phyloP scores from a whole-genome alignment of 2,888 invertebrate genomes.

The Pherbina coryleti region DNA sequence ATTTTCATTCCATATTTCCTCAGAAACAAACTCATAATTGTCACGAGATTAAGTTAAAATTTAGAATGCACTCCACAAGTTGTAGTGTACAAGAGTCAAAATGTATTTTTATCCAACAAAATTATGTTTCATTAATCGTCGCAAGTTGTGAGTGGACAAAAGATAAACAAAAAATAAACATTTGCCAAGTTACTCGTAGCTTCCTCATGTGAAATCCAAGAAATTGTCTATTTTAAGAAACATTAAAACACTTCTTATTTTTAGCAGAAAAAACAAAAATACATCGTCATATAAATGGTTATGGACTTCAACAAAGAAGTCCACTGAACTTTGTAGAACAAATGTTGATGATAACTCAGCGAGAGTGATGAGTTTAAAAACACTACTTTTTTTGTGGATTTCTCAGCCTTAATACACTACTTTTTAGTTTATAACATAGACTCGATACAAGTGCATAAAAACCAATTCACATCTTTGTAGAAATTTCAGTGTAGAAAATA shows the following conservation, averaged over 20 bases:
- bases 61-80: no score
- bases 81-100: not conserved
- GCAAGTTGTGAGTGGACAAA: conserved; percentile 8
- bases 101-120: conserved; percentile 16
- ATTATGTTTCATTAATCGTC: conserved; percentile 32
- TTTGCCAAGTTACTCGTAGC: not conserved
- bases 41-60: no score
- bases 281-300: not conserved
- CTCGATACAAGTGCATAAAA: no score
- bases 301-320: not conserved
- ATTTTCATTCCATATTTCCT: no score
- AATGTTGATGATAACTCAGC: no score
- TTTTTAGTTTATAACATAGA: no score
- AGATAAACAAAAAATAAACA: not conserved
- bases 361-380: no score
- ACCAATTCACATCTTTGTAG: no score
- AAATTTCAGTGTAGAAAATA: no score
- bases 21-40: no score
- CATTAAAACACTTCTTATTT: not conserved
- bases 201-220: conserved; percentile 22
- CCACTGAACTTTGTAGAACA: not conserved
- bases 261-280: not conserved
- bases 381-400: no score
- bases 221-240: conserved; percentile 24
- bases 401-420: no score